Evolutionary conservation across 1,140 invertebrate species (phyloP), one percentile per base, ranked within the genome.

Genomic region (Catajapyx aquilonaris): DNA sequence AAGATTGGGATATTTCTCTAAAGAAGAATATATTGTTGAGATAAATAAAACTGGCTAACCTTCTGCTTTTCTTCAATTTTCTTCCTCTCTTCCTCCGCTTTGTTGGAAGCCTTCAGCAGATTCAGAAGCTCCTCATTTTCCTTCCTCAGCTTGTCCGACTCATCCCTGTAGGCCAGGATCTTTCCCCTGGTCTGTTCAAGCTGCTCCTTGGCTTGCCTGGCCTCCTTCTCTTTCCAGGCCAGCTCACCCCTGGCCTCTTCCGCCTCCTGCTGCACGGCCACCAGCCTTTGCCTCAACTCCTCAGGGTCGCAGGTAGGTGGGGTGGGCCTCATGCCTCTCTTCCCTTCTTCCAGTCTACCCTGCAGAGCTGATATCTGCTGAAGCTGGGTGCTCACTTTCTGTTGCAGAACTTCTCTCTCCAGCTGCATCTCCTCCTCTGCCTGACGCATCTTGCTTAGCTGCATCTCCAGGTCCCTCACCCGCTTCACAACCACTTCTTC

Each of bases 301-400:
- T 9, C 23, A 28, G 23, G 23, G 13, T 28, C 23, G 13, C 23
- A 7, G 13, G 7, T 28, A 28, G 23, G 23, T n/a, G n/a, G n/a
- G 13, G 23, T 28, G 7, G 23, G 23, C 7, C 7, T 7, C 7
- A 7, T 7, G 7, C 13, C 7, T 28, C 23, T 7, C 13, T 28
- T 28, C 7, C 13, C 7, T 44, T 77, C 73, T 51, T 84, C 78
- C 21, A 86, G 57, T 13, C 79, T 66, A 38, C 75, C 73, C 41
- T 78, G 71, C 43, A 86, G 62, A 1, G 72, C 66, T 30, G 80
- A 79, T 37, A 85, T 75, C 48, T 76, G 68, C 37, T 78, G 67
- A 37, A 81, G 62, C 51, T 83, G 76, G 48, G 84, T 75, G 18
- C 77, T 75, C 42, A 79, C 69, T 30, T 73, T 73, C 42, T 75